These are phyloP conservation scores for Polypterus senegalus DNA, from an alignment of 2,113 vertebrate genomes.

Conservation along the genomic window DNA sequence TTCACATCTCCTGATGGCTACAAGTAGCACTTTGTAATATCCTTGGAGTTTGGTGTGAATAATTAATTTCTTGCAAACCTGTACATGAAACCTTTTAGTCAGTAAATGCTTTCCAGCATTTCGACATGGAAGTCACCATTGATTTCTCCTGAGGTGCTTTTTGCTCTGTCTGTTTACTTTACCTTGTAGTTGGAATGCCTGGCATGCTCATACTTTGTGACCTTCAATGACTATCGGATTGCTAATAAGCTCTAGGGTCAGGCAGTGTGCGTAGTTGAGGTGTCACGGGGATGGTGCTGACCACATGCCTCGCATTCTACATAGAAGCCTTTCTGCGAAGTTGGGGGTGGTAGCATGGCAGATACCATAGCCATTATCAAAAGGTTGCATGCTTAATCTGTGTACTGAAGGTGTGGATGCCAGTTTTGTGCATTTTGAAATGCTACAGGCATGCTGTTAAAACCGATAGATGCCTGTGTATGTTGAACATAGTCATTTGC, in stretches of 20 bases:
- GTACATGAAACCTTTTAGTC: not conserved
- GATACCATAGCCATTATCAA: too few relatives aligned
- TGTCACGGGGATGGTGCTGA: not conserved
- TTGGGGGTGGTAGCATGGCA: too few relatives aligned
- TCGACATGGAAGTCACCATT: not conserved
- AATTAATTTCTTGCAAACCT: slow-evolving; percentile 1
- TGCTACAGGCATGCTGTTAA: too few relatives aligned
- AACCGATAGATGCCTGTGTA: too few relatives aligned
- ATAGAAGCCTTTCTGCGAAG: not conserved
- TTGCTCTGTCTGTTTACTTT: not conserved
- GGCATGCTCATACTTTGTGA: slow-evolving; percentile 3
- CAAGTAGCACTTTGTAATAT: slow-evolving; percentile 1
- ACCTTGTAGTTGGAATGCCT: slow-evolving; percentile 11
- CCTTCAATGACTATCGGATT: slow-evolving; percentile 1
- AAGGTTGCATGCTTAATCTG: too few relatives aligned
- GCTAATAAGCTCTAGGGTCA: slow-evolving; percentile 3
- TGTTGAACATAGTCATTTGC: too few relatives aligned
- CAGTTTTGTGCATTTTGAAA: too few relatives aligned
- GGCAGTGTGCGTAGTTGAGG: not conserved
- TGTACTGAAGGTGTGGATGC: too few relatives aligned
- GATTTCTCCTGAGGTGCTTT: not conserved
- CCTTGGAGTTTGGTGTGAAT: slow-evolving; percentile 1
- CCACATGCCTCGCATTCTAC: not conserved
- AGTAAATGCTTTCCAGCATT: not conserved
- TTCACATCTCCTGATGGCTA: not conserved